Conservation (phyloP, 2,113 vertebrate species). For the Lucifuga dentata region DNA sequence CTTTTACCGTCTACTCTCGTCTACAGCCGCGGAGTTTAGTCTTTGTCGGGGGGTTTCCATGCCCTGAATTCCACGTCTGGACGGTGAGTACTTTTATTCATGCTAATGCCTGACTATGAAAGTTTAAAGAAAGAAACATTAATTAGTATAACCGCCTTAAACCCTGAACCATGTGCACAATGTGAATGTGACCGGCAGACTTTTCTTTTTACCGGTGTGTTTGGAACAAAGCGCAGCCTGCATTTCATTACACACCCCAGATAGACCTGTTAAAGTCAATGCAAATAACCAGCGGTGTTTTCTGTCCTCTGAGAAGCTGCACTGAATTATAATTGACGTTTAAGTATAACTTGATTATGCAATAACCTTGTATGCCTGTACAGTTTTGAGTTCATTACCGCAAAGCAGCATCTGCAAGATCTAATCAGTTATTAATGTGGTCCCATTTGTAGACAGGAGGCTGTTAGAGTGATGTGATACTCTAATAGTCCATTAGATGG, state of each 20-base stretch:
- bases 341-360: conserved; percentile 27
- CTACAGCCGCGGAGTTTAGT: conserved; percentile 29
- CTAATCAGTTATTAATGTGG: conserved; percentile 68
- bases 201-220: not conserved
- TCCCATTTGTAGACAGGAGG: conserved; percentile 55
- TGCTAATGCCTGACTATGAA: not conserved
- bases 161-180: not conserved
- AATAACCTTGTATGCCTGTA: conserved; percentile 30
- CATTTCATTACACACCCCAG: conserved; percentile 35
- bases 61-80: conserved; percentile 26
- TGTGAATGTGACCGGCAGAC: not conserved
- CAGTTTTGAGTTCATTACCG: conserved; percentile 22
- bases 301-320: not conserved
- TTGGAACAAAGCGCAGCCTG: conserved; percentile 61
- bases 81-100: conserved; percentile 65
- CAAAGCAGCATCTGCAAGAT: conserved; percentile 62
- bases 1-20: conserved; percentile 10
- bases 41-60: conserved; percentile 32
- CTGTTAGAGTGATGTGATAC: conserved; percentile 31
- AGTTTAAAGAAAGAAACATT: conserved; percentile 29
- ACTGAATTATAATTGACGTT: not conserved
- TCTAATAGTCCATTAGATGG: conserved; percentile 35
- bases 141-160: no score
- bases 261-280: conserved; percentile 4
- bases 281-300: no score